Base-by-base conservation (phyloP, 2,797 vertebrate genomes). In the Lophius americanus region DNA sequence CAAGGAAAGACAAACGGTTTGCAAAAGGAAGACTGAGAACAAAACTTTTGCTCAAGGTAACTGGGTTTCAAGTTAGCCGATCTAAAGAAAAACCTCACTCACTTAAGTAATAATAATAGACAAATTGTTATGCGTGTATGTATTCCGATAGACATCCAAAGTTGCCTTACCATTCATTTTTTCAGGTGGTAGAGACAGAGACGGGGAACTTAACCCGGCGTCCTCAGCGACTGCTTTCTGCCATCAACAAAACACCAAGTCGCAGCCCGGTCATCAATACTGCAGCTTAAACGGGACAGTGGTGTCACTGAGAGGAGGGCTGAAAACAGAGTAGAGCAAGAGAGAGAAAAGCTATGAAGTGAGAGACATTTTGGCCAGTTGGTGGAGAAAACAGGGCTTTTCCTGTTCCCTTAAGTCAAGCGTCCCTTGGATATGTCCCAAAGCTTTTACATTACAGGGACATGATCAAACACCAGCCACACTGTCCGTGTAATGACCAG, bases 161-260 rank as follows among this genome's bases (percentile, higher is more conserved):
- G 67, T 50, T 50, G 23, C 69, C 88, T 88, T 88, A 92, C 91
- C 88, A 83, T 91, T 92, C 91, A 92, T 92, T 6, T 83, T 87
- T 75, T 84, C 84, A 85, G 67, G 82, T 85, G 83, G 75, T 50
- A 60, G 64, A 60, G 64, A 65, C 57, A 41, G 60, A 52, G 54
- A 55, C 62, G 75, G 83, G 85, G 72, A 58, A 78, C 72, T 92
- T 78, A 82, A 7, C 57, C 61, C 32, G 58, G 67, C 10, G 77
- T 85, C 78, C 83, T 91, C 88, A 92, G 85, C 87, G 86, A 71
- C 70, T 62, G 80, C 69, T 83, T 51, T 23, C 60, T 73, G 81
- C 67, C 91, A 91, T 91, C 91, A 89, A 85, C 69, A 85, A 86
- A 88, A 88, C 85, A 91, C 78, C 88, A 69, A 89, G 82, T 68